Conservation (phyloP, 2,113 vertebrate species). For the Sinosuthora webbiana region DNA sequence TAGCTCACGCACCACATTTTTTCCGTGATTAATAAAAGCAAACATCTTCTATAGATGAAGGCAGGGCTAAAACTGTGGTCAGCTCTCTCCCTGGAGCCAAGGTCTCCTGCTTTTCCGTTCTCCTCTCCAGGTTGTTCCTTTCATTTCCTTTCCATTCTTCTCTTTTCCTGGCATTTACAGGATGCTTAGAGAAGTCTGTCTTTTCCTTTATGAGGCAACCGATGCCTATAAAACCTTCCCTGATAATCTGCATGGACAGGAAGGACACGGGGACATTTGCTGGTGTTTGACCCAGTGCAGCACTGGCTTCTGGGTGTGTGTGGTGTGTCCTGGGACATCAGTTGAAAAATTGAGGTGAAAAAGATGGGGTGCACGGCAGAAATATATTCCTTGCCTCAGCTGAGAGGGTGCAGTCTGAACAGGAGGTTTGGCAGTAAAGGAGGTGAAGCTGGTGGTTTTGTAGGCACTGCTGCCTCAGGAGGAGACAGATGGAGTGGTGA, state of each 20-base stretch:
- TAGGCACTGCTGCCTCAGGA: neutral
- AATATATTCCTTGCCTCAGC: neutral
- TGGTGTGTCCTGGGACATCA: neutral
- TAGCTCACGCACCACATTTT: constrained; percentile 31
- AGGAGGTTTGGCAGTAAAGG: neutral
- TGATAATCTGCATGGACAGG: neutral
- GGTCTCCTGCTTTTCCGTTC: neutral
- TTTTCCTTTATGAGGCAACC: neutral
- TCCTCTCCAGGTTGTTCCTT: constrained; percentile 26
- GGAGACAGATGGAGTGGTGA: neutral
- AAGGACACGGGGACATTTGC: neutral
- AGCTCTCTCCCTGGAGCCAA: neutral
- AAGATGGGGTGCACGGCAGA: neutral
- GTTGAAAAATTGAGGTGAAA: neutral
- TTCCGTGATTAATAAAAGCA: constrained; percentile 51
- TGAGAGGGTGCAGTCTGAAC: neutral
- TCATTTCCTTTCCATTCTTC: constrained; percentile 21
- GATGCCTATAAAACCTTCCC: neutral
- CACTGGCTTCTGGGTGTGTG: fast-evolving
- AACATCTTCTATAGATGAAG: constrained; percentile 28
- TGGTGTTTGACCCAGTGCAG: neutral
- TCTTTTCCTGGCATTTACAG: neutral
- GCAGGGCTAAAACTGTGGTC: neutral
- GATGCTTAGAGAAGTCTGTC: neutral
- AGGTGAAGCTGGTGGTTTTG: neutral